Percentiles rank a stretch among this genome's conserved stretches.
Conservation (phyloP, 2,888 invertebrate genomes). For the Xylota segnis region DNA sequence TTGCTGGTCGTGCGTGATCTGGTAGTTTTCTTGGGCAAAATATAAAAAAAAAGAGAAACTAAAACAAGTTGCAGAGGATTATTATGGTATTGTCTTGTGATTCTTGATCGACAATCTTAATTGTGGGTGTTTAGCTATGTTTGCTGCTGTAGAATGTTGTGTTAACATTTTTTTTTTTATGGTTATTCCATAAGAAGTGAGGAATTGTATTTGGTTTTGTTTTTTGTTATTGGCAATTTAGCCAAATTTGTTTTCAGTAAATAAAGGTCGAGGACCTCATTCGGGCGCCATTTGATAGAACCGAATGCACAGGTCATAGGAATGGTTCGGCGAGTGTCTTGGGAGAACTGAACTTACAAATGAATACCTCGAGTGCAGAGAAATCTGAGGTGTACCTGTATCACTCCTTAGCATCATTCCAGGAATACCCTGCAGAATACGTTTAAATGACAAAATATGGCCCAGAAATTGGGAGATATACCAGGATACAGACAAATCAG, state of each 20-base stretch:
- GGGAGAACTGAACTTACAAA: no score
- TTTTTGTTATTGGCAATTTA: background rate
- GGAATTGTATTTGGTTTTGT: background rate
- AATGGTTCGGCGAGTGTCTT: no score
- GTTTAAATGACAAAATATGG: no score
- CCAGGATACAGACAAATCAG: no score
- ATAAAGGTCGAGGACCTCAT: background rate
- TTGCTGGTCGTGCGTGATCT: constrained; percentile 41
- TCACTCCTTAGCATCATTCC: no score
- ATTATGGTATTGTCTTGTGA: constrained; percentile 35
- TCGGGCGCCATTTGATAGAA: background rate
- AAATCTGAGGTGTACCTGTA: no score
- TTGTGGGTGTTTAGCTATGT: constrained; percentile 35
- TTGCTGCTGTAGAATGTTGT: background rate
- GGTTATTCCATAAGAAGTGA: background rate
- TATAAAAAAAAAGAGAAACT: background rate
- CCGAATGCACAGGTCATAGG: no score
- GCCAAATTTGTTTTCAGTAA: background rate
- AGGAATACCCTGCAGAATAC: no score
- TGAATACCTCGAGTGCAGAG: no score
- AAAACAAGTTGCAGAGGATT: constrained; percentile 13
- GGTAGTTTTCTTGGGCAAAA: constrained; percentile 18
- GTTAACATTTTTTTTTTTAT: background rate
- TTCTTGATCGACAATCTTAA: constrained; percentile 26
- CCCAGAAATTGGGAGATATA: no score